phyloP scores from a whole-genome alignment of 2,113 vertebrate species.

The Scartelaos histophorus region DNA sequence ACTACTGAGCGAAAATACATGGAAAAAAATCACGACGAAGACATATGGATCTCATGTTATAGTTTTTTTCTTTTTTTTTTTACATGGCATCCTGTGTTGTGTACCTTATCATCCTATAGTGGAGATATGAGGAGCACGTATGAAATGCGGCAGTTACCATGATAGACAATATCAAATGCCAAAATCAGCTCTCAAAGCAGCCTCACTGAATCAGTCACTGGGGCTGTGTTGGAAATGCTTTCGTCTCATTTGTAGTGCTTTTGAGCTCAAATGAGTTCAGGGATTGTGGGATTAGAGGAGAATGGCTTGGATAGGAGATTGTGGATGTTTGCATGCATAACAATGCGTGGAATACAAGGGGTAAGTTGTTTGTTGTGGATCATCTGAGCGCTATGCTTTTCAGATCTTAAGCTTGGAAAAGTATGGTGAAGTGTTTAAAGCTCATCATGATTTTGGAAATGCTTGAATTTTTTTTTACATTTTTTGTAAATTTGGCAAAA shows the following conservation, averaged over 20 bases:
- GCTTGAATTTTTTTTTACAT: too few relatives aligned
- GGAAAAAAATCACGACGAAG: too few relatives aligned
- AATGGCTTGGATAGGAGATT: conserved; percentile 30
- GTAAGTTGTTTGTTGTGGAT: not conserved
- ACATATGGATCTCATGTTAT: not conserved
- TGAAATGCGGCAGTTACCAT: not conserved
- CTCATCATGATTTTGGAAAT: too few relatives aligned
- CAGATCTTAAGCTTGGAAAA: not conserved
- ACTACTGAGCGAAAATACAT: too few relatives aligned
- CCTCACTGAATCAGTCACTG: conserved; percentile 39
- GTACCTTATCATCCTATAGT: not conserved
- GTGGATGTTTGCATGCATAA: conserved; percentile 20
- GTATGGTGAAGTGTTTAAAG: not conserved
- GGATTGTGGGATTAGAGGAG: conserved; percentile 52
- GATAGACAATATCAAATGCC: conserved; percentile 19
- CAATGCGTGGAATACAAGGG: not conserved
- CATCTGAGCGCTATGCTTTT: not conserved
- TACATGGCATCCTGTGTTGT: conserved; percentile 8
- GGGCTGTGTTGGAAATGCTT: conserved; percentile 35
- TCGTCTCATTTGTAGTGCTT: conserved; percentile 55
- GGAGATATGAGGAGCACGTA: conserved; percentile 7
- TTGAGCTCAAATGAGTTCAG: conserved; percentile 55
- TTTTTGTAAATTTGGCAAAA: too few relatives aligned
- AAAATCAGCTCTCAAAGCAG: conserved; percentile 20
- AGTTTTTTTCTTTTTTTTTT: not conserved